phyloP scores from a whole-genome alignment of 2,888 invertebrate species.

The Myathropa florea region DNA sequence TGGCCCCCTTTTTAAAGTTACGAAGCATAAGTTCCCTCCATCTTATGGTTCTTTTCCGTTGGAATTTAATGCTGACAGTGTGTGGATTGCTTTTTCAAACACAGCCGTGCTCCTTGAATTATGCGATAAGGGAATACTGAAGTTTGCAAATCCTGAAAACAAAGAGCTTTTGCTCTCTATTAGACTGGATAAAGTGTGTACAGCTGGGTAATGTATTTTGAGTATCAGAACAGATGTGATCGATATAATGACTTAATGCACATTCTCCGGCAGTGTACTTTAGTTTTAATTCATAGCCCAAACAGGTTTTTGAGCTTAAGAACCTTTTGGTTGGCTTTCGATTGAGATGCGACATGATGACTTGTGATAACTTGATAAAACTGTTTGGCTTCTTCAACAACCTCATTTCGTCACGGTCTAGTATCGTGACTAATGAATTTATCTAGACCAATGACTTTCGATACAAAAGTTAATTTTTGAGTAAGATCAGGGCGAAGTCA shows the following conservation, averaged over 20 bases:
- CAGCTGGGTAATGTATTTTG: background rate
- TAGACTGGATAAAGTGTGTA: background rate
- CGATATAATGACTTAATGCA: background rate
- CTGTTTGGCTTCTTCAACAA: too few relatives aligned
- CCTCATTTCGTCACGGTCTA: too few relatives aligned
- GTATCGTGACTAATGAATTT: too few relatives aligned
- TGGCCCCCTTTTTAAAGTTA: constrained; percentile 35
- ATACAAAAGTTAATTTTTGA: too few relatives aligned
- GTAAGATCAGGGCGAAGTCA: too few relatives aligned
- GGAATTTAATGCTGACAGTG: constrained; percentile 51
- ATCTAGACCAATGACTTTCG: too few relatives aligned
- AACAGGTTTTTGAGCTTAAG: too few relatives aligned
- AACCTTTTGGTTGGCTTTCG: too few relatives aligned
- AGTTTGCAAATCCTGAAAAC: constrained; percentile 49
- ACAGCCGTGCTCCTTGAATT: constrained; percentile 39
- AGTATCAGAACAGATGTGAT: constrained; percentile 7
- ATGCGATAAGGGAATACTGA: constrained; percentile 38
- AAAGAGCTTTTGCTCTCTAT: background rate
- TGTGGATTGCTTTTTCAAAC: constrained; percentile 38
- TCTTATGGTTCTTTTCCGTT: constrained; percentile 12
- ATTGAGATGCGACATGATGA: too few relatives aligned
- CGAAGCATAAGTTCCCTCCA: background rate
- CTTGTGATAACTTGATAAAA: too few relatives aligned
- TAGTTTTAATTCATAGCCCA: too few relatives aligned
- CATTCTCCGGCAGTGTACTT: background rate